A percentile compares a stretch with the other conserved stretches of the same genome.
Evolutionary conservation across 2,888 invertebrate species (phyloP).

Genomic region (Ichneumoninae sp.): DNA sequence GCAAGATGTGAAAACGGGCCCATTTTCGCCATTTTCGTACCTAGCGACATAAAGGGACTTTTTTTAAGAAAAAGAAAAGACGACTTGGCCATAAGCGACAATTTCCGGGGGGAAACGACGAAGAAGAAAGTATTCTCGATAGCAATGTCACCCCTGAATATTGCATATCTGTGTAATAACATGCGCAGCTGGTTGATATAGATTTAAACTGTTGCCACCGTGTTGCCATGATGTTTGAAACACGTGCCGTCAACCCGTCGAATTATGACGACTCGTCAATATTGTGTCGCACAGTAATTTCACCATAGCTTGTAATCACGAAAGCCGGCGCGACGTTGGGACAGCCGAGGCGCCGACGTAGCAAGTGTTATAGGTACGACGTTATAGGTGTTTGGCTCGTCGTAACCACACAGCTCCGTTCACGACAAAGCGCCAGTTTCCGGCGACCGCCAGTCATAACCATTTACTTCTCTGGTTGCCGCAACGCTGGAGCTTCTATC

Average conservation of each 20-base stretch:
- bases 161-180: neutral
- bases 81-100: too few relatives aligned
- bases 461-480: slow-evolving; percentile 4
- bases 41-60: too few relatives aligned
- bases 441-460: slow-evolving; percentile 6
- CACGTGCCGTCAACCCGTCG: neutral
- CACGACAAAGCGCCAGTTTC: slow-evolving; percentile 17
- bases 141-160: neutral
- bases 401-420: neutral
- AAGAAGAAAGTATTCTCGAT: too few relatives aligned
- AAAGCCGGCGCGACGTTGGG: slow-evolving; percentile 1
- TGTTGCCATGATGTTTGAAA: neutral
- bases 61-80: too few relatives aligned
- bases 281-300: slow-evolving; percentile 16
- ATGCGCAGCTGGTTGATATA: neutral
- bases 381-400: neutral
- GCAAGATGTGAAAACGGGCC: too few relatives aligned
- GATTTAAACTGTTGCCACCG: neutral
- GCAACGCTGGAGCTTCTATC: slow-evolving; percentile 7
- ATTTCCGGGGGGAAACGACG: too few relatives aligned
- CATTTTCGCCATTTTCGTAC: too few relatives aligned
- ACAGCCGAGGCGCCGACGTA: neutral
- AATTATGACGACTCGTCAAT: slow-evolving; percentile 16
- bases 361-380: neutral
- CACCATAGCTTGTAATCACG: slow-evolving; percentile 14